A percentile compares a stretch with the other conserved stretches of the same genome.
phyloP scores from a whole-genome alignment of 2,113 vertebrate genomes.

The Micromys minutus region DNA sequence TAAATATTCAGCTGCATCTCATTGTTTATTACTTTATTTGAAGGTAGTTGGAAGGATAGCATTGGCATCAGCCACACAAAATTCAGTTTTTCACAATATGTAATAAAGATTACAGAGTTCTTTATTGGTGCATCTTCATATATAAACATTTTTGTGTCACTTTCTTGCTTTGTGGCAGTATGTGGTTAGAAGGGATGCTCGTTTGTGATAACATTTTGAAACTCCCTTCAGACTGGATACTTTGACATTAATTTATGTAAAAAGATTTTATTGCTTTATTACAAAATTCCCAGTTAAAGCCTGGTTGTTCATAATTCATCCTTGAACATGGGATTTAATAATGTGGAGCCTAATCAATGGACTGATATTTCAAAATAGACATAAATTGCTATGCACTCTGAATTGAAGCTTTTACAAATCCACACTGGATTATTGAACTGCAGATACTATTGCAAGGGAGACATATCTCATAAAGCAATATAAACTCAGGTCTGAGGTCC shows the following conservation, averaged over 20 bases:
- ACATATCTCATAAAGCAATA: constrained; percentile 59
- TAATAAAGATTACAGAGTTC: background rate
- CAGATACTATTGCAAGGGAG: background rate
- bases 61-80: background rate
- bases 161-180: background rate
- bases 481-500: constrained; percentile 19
- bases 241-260: background rate
- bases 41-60: background rate
- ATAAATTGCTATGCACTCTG: background rate
- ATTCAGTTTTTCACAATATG: constrained; percentile 13
- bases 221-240: background rate
- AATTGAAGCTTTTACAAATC: background rate
- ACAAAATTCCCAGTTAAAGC: constrained; percentile 38
- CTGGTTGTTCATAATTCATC: constrained; percentile 10
- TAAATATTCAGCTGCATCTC: background rate
- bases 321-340: constrained; percentile 39
- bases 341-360: background rate
- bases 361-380: constrained; percentile 10
- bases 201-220: constrained; percentile 28
- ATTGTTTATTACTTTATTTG: background rate
- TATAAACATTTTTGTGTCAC: background rate
- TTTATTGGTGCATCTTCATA: background rate
- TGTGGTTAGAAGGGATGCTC: background rate
- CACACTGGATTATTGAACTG: background rate
- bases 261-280: constrained; percentile 41